phyloP scores from a whole-genome alignment of 2,888 invertebrate species.

The Dryocosmus kuriphilus region DNA sequence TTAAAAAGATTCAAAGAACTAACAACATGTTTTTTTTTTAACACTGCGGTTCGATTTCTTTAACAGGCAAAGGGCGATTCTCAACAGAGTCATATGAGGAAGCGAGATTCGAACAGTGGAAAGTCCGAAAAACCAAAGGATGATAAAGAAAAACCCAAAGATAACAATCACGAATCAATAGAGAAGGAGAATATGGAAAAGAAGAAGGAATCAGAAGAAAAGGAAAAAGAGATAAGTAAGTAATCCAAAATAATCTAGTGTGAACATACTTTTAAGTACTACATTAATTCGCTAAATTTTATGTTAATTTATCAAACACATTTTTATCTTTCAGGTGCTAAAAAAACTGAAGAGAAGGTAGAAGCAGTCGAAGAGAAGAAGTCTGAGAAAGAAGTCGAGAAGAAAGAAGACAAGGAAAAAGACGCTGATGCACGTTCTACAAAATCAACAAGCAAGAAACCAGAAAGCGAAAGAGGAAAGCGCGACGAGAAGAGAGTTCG shows the following conservation, averaged over 20 bases:
- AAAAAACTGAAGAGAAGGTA: slow-evolving; percentile 71
- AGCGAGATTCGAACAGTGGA: slow-evolving; percentile 70
- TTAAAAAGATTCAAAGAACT: neutral
- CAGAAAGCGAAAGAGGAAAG: slow-evolving; percentile 73
- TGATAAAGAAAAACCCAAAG: slow-evolving; percentile 77
- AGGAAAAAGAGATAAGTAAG: slow-evolving; percentile 63
- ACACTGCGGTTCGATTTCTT: slow-evolving; percentile 32
- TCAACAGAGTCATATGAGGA: slow-evolving; percentile 74
- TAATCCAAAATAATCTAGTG: neutral
- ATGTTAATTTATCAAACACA: neutral
- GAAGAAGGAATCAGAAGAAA: slow-evolving; percentile 79
- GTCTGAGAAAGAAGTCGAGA: slow-evolving; percentile 76
- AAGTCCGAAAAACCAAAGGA: slow-evolving; percentile 73
- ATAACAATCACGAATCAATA: slow-evolving; percentile 68
- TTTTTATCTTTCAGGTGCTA: slow-evolving; percentile 47
- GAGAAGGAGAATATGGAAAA: slow-evolving; percentile 72
- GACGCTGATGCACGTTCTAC: slow-evolving; percentile 77
- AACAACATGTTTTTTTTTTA: slow-evolving; percentile 17
- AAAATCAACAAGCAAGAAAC: slow-evolving; percentile 78
- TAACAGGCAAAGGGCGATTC: slow-evolving; percentile 77
- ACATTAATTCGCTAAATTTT: neutral
- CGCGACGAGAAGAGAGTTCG: slow-evolving; percentile 75
- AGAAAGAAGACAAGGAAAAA: slow-evolving; percentile 73
- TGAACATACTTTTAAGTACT: neutral
- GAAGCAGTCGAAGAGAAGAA: slow-evolving; percentile 77